Base-by-base conservation (phyloP, 2,888 invertebrate species). In the Clepsis dumicolana region DNA sequence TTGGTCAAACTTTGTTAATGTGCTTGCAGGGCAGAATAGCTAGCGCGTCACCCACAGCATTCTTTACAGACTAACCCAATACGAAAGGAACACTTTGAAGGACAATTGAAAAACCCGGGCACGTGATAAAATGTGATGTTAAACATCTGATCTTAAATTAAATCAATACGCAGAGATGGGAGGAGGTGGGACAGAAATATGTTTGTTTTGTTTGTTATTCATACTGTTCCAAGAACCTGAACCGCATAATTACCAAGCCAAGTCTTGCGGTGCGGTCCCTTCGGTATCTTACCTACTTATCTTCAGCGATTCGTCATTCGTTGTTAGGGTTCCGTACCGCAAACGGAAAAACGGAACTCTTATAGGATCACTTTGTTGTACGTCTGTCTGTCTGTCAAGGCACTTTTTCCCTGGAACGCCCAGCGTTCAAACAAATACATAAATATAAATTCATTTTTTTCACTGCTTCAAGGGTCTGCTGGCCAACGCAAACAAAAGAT, bases 281-380 rank as follows among this genome's bases (percentile, higher is more conserved):
- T 63, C 27, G 27, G 29, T 54, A 41, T 63, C 41, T 53, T 54
- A 41, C 41, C 32, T 54, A 63, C 41, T 62, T 54, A 63, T 63
- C 63, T 63, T 41, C n/a, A 14, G 53, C 21, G 12, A 48, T 18
- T 21, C 41, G 41, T 63, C 63, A 41, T 53, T 41, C 41, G 32
- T 4, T 18, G 2, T 44, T 63, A 61, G 8, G 61, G 16, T 18
- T n/a, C n/a, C n/a, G n/a, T n/a, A n/a, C n/a, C n/a, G n/a, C n/a
- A n/a, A n/a, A n/a, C n/a, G n/a, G n/a, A n/a, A n/a, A n/a, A n/a
- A n/a, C n/a, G n/a, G n/a, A n/a, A n/a, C n/a, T n/a, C n/a, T n/a
- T n/a, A n/a, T n/a, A n/a, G n/a, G n/a, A n/a, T n/a, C n/a, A n/a
- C n/a, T n/a, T n/a, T n/a, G n/a, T n/a, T n/a, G n/a, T n/a, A n/a